Evolutionary conservation across 2,797 vertebrate genomes (phyloP), one percentile per base, ranked within the genome.

Genomic region (Zonotrichia albicollis): DNA sequence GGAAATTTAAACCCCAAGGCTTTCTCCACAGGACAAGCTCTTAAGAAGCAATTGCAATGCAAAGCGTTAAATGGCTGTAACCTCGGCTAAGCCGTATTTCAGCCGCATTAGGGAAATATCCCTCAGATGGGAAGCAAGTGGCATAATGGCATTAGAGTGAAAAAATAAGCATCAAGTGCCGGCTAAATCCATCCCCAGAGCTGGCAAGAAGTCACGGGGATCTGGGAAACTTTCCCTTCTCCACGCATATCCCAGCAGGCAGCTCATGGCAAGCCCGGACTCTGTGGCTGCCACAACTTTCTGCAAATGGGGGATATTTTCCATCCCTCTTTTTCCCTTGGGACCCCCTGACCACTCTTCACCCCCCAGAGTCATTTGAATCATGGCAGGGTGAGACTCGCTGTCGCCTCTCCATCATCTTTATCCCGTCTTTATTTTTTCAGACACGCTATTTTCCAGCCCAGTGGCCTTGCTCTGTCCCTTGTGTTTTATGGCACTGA

Each of bases 391-490:
- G 73, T 42, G 82, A 77, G 29, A 51, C 87, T 88, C 1, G 2
- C 86, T 32, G 43, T 72, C 29, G 61, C 76, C 54, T 85, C 79
- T 97, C 92, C 74, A 57, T 72, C 91, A 94, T 85, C 87, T 95
- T 82, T 80, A 94, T 67, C 65, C 80, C 13, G 1, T 86, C 94
- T 94, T 89, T 84, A 71, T 81, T 46, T 70, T 79, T 79, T 30
- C 83, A 95, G 62, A 62, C 71, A 57, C 18, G 40, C 48, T 94
- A 94, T 97, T 97, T 95, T 96, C 94, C 91, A 95, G 95, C 81
- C 93, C 92, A 97, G 90, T 87, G 90, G 95, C 91, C 92, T 96
- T 96, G 93, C 66, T 87, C 94, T 93, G 87, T 95, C 94, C 93
- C 84, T 89, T 3, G 36, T 95, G 90, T 91, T 96, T 96, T 93